Percentiles rank a stretch among this genome's conserved stretches.
These are phyloP conservation scores for Leptarthrus brevirostris DNA, from an alignment of 2,888 invertebrate species.

Conservation along the genomic window DNA sequence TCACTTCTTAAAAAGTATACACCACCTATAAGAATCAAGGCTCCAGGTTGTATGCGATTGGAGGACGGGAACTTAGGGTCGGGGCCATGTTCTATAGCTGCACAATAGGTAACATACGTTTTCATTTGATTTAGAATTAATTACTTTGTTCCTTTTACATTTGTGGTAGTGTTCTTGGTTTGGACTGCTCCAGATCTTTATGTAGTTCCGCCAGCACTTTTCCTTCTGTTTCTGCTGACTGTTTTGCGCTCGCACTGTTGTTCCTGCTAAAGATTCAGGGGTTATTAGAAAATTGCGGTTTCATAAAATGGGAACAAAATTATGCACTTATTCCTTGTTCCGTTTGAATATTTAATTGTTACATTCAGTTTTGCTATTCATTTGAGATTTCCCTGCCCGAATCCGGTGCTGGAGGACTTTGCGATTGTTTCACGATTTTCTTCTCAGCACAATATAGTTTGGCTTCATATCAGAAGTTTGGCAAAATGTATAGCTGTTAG, in stretches of 20 bases:
- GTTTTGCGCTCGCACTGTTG: background rate
- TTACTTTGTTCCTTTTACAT: constrained; percentile 44
- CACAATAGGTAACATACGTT: constrained; percentile 45
- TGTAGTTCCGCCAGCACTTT: background rate
- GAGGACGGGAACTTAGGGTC: no score
- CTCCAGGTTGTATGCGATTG: background rate
- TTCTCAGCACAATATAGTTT: background rate
- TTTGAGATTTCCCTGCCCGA: constrained; percentile 25
- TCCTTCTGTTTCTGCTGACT: constrained; percentile 1
- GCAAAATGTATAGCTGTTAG: no score
- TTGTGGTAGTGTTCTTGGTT: constrained; percentile 34
- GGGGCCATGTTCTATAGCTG: background rate
- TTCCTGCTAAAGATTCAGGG: constrained; percentile 29
- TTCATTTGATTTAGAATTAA: constrained; percentile 49
- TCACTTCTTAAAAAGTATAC: constrained; percentile 35
- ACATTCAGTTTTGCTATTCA: constrained; percentile 42
- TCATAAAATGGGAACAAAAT: constrained; percentile 45
- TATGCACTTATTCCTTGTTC: constrained; percentile 36
- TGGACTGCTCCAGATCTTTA: constrained; percentile 6
- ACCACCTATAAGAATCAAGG: constrained; percentile 27
- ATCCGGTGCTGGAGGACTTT: background rate
- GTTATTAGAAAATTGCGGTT: constrained; percentile 46
- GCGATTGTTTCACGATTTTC: constrained; percentile 31
- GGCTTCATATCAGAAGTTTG: no score
- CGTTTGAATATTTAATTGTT: constrained; percentile 48